Conservation (phyloP, 2,797 vertebrate species). For the Syndactyla subalaris region DNA sequence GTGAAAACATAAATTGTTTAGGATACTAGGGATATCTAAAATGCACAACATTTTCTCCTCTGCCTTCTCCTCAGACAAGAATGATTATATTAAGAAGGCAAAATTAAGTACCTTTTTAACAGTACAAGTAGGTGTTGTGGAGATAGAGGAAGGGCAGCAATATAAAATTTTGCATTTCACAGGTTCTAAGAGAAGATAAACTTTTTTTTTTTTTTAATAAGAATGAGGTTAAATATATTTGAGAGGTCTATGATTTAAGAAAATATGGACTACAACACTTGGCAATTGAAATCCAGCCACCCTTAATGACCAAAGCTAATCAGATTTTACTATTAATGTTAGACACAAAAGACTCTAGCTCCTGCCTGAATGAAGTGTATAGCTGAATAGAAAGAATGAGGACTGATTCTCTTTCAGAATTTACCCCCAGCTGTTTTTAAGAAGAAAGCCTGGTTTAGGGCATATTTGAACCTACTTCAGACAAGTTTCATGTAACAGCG, state of each 20-base stretch:
- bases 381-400: slow-evolving; percentile 36
- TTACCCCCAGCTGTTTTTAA: slow-evolving; percentile 33
- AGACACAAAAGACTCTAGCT: slow-evolving; percentile 45
- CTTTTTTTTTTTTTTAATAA: neutral
- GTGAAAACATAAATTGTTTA: slow-evolving; percentile 37
- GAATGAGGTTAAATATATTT: neutral
- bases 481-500: neutral
- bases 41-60: neutral
- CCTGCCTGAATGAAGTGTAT: neutral
- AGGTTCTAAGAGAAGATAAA: neutral
- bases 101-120: slow-evolving; percentile 7
- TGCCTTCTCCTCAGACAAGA: neutral
- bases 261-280: neutral
- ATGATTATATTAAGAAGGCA: neutral
- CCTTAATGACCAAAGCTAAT: slow-evolving; percentile 32
- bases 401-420: slow-evolving; percentile 23
- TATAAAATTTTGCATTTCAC: neutral
- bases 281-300: slow-evolving; percentile 39
- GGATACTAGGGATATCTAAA: neutral
- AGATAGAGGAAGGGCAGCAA: neutral
- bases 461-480: neutral
- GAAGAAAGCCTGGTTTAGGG: slow-evolving; percentile 18
- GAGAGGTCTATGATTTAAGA: neutral
- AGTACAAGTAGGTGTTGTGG: neutral
- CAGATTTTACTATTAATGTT: slow-evolving; percentile 53